Conservation (phyloP, 2,797 vertebrate species). For the Falco biarmicus region DNA sequence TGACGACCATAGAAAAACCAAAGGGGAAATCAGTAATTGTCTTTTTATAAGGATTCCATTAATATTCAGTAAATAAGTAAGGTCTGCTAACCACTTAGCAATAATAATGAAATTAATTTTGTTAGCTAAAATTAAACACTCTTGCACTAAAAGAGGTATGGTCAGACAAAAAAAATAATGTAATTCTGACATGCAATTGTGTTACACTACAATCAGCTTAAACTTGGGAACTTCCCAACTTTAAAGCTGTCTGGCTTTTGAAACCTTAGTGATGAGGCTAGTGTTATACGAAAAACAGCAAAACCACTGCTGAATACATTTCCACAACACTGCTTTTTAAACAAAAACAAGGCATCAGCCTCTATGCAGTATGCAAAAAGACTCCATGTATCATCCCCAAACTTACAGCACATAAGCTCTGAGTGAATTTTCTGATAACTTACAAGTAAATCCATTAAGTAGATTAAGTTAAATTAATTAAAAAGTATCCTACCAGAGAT, state of each 20-base stretch:
- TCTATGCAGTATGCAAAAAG: background rate
- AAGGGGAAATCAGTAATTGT: background rate
- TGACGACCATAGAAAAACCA: conserved; percentile 1
- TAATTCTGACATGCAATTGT: background rate
- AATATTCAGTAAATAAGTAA: conserved; percentile 18
- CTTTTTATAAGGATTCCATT: background rate
- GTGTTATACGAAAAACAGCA: background rate
- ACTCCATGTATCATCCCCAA: background rate
- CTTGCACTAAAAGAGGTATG: background rate
- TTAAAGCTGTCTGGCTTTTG: background rate
- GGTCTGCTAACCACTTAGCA: background rate
- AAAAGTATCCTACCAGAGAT: background rate
- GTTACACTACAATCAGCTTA: background rate
- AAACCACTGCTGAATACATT: background rate
- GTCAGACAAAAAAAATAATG: background rate
- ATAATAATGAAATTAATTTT: background rate
- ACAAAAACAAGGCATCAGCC: background rate
- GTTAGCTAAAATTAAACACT: background rate
- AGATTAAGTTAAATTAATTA: conserved; percentile 66
- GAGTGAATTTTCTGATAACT: conserved; percentile 47
- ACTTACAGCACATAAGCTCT: background rate
- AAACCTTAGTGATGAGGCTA: background rate
- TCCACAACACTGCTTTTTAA: background rate
- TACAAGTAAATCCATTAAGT: conserved; percentile 64
- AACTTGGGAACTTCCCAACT: background rate